Evolutionary conservation across 2,888 invertebrate species (phyloP), one percentile per base, ranked within the genome.

Genomic region (Drosophila seclusa): DNA sequence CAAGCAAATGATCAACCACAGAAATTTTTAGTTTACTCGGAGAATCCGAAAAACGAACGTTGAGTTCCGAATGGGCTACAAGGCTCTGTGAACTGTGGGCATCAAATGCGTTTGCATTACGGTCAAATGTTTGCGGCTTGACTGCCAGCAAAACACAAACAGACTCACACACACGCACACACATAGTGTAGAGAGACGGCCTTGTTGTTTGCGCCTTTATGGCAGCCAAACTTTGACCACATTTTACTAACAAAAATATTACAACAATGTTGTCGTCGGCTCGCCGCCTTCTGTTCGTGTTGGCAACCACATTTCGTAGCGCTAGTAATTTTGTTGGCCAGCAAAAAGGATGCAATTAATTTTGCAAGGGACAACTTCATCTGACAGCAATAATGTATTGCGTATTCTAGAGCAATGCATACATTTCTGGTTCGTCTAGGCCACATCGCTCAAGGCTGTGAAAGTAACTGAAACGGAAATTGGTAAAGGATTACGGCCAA

Each of bases 351-450:
- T 90, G 90, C 90, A 90, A 90, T 90, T 90, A 90, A 90, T 90
- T 90, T 82, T 72, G 65, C 67, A 78, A 86, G 86, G 85, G 87
- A 89, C 91, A 87, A 90, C 87, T 90, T 89, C 86, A 91, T 87
- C 81, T 83, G 90, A 90, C 89, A 89, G 90, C 87, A 73, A 84
- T 89, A 89, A 91, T 84, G 88, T 90, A 86, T 86, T 74, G 85
- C 85, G 87, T 81, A 90, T 82, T 62, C 64, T 59, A 64, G 54
- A 50, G 50, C 50, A 76, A 69, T 80, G 75, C 72, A 87, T 78
- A 83, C 82, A 83, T 83, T 78, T 68, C 4, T 13, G 16, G 18
- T 11, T 21, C 13, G 27, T n/a, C 29, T 29, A 16, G 21, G 16
- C 31, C 48, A 31, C 72, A 68, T 53, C 61, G 71, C 75, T 73